phyloP scores from a whole-genome alignment of 2,888 invertebrate species.

The Chymomyza caudatula region DNA sequence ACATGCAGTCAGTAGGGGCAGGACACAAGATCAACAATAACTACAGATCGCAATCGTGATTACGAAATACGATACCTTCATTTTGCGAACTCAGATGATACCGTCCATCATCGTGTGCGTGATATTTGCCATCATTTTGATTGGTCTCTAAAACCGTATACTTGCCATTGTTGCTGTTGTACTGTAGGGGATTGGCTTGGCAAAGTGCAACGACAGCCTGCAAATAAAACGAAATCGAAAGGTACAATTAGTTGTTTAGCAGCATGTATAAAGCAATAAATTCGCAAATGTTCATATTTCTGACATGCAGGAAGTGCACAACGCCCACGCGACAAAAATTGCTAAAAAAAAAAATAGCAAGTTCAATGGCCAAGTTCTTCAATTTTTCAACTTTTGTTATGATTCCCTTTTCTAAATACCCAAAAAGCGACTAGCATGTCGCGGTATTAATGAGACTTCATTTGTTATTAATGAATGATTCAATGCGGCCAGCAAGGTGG shows the following conservation, averaged over 20 bases:
- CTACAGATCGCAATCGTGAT: background rate
- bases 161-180: slow-evolving; percentile 67
- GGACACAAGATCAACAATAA: slow-evolving; percentile 22
- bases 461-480: slow-evolving; percentile 35
- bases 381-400: background rate
- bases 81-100: slow-evolving; percentile 59
- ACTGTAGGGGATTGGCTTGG: slow-evolving; percentile 57
- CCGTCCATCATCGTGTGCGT: slow-evolving; percentile 63
- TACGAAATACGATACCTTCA: slow-evolving; percentile 59
- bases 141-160: slow-evolving; percentile 66
- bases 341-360: slow-evolving; percentile 1
- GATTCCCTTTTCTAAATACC: background rate
- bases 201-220: slow-evolving; percentile 68
- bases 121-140: slow-evolving; percentile 69
- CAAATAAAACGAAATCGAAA: slow-evolving; percentile 17
- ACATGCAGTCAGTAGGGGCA: slow-evolving; percentile 18
- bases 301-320: slow-evolving; percentile 13
- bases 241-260: too few relatives aligned
- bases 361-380: too few relatives aligned
- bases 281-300: background rate
- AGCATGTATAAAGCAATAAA: background rate
- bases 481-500: background rate
- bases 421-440: background rate
- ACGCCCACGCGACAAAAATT: background rate
- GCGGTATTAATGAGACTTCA: slow-evolving; percentile 32